Percentiles rank a stretch among this genome's conserved stretches.
Conservation (phyloP, 2,888 invertebrate genomes). For the Cyclophora punctaria region DNA sequence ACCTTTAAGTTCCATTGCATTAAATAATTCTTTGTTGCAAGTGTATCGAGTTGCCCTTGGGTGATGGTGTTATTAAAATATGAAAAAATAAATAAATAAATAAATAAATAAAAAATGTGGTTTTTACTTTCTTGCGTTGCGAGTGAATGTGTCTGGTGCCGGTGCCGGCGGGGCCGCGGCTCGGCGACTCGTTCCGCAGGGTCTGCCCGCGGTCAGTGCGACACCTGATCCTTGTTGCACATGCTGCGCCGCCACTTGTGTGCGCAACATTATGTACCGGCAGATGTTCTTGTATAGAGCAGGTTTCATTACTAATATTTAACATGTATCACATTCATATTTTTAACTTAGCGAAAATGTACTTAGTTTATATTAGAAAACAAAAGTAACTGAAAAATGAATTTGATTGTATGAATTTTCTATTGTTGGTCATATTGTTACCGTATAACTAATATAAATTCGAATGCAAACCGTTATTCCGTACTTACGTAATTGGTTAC, state of each 20-base stretch:
- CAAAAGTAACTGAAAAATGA: too few species aligned
- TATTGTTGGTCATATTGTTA: too few species aligned
- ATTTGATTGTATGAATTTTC: too few species aligned
- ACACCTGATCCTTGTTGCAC: conserved; percentile 66
- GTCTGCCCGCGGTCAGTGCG: conserved; percentile 64
- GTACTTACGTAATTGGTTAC: too few species aligned
- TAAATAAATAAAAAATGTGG: too few species aligned
- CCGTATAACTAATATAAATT: too few species aligned
- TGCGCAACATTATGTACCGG: conserved; percentile 30
- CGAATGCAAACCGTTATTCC: too few species aligned
- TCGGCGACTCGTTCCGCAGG: conserved; percentile 51
- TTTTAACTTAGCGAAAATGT: conserved; percentile 14
- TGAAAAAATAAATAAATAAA: too few species aligned
- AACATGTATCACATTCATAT: not conserved
- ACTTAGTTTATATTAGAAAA: too few species aligned
- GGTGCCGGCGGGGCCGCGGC: conserved; percentile 20
- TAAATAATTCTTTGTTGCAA: too few species aligned
- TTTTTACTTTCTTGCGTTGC: conserved; percentile 46
- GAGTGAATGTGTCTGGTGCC: not conserved
- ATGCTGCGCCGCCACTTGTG: conserved; percentile 36
- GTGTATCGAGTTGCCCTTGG: too few species aligned
- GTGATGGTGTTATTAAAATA: conserved; percentile 19
- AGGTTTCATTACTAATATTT: conserved; percentile 19
- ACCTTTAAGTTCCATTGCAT: too few species aligned
- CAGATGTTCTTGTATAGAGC: conserved; percentile 48